phyloP scores from a whole-genome alignment of 2,113 vertebrate genomes.

The Spermophilus dauricus region DNA sequence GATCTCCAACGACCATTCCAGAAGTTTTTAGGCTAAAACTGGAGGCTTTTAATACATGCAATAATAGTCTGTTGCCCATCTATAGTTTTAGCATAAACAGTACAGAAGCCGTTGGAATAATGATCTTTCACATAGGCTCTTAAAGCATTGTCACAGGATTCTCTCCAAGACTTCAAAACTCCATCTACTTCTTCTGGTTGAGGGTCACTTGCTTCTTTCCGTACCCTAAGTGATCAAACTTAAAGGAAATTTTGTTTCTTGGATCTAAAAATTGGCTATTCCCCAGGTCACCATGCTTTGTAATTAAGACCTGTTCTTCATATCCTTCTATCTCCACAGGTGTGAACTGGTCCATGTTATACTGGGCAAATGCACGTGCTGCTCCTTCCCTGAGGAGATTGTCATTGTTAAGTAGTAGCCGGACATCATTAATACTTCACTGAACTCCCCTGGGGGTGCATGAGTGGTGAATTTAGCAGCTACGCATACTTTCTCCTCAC shows the following conservation, averaged over 20 bases:
- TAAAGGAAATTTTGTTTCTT: slow-evolving; percentile 96
- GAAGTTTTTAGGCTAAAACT: no score
- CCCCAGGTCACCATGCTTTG: slow-evolving; percentile 96
- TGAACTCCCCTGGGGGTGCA: slow-evolving; percentile 97
- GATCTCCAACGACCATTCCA: slow-evolving; percentile 97
- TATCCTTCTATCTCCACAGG: slow-evolving; percentile 95
- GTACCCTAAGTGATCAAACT: slow-evolving; percentile 97
- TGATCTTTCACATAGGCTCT: slow-evolving; percentile 96
- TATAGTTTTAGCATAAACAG: slow-evolving; percentile 85
- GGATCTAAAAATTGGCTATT: slow-evolving; percentile 97
- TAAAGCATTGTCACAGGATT: slow-evolving; percentile 93
- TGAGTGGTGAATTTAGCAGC: slow-evolving; percentile 97
- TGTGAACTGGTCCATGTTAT: slow-evolving; percentile 99
- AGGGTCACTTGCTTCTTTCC: slow-evolving; percentile 95
- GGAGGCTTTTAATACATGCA: no score
- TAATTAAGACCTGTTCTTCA: slow-evolving; percentile 96
- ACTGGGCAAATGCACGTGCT: slow-evolving; percentile 95
- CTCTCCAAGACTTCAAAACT: slow-evolving; percentile 93
- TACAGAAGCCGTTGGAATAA: slow-evolving; percentile 96
- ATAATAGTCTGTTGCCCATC: no score
- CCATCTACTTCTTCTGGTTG: slow-evolving; percentile 87
- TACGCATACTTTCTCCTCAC: slow-evolving; percentile 91
- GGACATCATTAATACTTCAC: slow-evolving; percentile 95
- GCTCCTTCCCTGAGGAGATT: no score
- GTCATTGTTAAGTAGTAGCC: no score